These are phyloP conservation scores for Himalopsyche anomala DNA, from an alignment of 2,888 invertebrate genomes.

Conservation along the genomic window DNA sequence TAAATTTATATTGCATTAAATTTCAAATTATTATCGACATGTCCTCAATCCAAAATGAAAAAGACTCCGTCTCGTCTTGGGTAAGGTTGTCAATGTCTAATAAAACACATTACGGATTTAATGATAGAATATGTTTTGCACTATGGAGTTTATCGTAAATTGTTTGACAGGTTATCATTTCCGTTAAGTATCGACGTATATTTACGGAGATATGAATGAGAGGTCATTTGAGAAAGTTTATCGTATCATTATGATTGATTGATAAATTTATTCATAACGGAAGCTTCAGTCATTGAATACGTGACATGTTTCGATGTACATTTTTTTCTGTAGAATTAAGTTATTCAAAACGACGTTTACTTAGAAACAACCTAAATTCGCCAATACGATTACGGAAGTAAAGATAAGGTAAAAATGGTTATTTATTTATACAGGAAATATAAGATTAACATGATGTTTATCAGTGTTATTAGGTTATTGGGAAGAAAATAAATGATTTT, in stretches of 20 bases:
- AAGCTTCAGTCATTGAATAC: neutral
- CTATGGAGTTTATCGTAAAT: neutral
- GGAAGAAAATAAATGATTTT: too few relatives aligned
- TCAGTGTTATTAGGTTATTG: too few relatives aligned
- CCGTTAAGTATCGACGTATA: neutral
- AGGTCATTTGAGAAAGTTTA: conserved; percentile 20
- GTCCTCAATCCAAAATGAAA: neutral
- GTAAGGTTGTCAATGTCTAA: neutral
- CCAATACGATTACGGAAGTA: too few relatives aligned
- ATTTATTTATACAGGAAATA: too few relatives aligned
- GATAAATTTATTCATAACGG: neutral
- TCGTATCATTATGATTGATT: neutral
- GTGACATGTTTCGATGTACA: neutral
- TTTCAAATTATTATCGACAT: neutral
- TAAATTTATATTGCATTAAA: too few relatives aligned
- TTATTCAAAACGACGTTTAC: too few relatives aligned
- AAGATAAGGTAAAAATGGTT: too few relatives aligned
- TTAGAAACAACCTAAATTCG: too few relatives aligned
- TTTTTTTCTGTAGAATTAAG: too few relatives aligned
- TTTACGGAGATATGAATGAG: neutral
- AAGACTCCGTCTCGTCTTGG: neutral
- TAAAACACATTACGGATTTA: neutral
- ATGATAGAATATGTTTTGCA: neutral
- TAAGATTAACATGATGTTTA: too few relatives aligned
- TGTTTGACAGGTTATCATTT: conserved; percentile 11